These are phyloP conservation scores for Adelosebastes latens DNA, from an alignment of 2,797 vertebrate genomes.

Conservation along the genomic window DNA sequence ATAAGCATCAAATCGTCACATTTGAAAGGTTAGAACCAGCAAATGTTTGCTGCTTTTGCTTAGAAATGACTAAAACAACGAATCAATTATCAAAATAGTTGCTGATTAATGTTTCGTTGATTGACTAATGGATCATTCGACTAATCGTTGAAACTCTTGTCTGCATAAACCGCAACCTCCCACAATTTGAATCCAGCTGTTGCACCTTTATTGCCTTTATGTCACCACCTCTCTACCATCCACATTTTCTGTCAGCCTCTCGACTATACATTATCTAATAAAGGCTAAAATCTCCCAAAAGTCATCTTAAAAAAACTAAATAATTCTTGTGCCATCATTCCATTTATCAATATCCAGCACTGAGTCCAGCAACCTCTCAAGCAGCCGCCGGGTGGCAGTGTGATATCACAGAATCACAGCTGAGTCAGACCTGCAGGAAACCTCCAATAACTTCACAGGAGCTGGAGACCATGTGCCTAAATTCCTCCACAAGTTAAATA, in stretches of 20 bases:
- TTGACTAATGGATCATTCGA: background rate
- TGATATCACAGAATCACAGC: conserved; percentile 17
- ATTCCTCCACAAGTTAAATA: conserved; percentile 68
- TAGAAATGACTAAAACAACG: background rate
- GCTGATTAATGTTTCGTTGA: background rate
- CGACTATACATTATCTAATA: background rate
- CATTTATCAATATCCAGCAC: background rate
- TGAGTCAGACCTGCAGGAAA: conserved; percentile 48
- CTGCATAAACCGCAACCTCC: background rate
- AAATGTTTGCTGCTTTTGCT: accelerated
- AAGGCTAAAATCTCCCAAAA: background rate
- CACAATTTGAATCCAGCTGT: background rate
- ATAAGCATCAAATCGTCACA: background rate
- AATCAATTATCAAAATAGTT: background rate
- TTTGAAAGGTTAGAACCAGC: background rate
- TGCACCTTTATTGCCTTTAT: background rate
- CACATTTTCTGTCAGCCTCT: background rate
- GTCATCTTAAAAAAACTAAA: background rate
- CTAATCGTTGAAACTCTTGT: background rate
- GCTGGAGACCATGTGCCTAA: conserved; percentile 51
- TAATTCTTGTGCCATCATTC: background rate
- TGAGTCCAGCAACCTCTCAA: conserved; percentile 24
- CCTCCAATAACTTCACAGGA: conserved; percentile 51
- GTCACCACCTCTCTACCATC: background rate
- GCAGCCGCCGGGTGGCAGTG: conserved; percentile 71